phyloP scores from a whole-genome alignment of 2,797 vertebrate species.

The Poeciliopsis paucimaculata region DNA sequence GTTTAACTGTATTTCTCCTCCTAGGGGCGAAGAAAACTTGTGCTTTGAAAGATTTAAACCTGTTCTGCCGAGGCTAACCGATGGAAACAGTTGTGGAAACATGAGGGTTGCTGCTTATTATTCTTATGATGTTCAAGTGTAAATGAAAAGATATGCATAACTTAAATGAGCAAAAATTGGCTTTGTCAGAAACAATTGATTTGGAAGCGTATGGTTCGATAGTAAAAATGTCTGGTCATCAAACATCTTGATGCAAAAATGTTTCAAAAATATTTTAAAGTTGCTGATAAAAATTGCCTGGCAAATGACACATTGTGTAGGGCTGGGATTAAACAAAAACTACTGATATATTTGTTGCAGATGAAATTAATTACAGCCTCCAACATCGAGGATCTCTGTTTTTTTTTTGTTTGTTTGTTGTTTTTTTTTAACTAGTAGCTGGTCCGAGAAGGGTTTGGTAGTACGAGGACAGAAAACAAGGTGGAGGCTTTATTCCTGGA shows the following conservation, averaged over 20 bases:
- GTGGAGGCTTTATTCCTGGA: not conserved
- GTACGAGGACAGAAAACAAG: not conserved
- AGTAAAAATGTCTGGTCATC: no score
- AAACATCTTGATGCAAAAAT: not conserved
- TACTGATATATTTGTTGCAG: not conserved
- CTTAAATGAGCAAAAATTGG: not conserved
- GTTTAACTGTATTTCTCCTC: not conserved
- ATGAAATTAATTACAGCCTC: not conserved
- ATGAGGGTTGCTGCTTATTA: not conserved
- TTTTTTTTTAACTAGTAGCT: not conserved
- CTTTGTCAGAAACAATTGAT: not conserved
- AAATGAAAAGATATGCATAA: not conserved
- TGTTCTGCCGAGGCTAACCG: not conserved
- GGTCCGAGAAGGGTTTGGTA: not conserved
- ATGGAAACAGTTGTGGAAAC: not conserved
- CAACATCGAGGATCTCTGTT: not conserved
- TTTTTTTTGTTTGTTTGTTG: no score
- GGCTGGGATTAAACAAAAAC: not conserved
- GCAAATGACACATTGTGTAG: not conserved
- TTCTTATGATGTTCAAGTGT: not conserved
- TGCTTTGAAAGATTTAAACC: not conserved
- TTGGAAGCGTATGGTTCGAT: not conserved
- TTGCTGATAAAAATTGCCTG: not conserved
- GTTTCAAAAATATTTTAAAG: no score
- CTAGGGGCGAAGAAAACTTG: not conserved